Evolutionary conservation across 2,888 invertebrate species (phyloP), one percentile per base, ranked within the genome.

Genomic region (Caenorhabditis auriculariae): DNA sequence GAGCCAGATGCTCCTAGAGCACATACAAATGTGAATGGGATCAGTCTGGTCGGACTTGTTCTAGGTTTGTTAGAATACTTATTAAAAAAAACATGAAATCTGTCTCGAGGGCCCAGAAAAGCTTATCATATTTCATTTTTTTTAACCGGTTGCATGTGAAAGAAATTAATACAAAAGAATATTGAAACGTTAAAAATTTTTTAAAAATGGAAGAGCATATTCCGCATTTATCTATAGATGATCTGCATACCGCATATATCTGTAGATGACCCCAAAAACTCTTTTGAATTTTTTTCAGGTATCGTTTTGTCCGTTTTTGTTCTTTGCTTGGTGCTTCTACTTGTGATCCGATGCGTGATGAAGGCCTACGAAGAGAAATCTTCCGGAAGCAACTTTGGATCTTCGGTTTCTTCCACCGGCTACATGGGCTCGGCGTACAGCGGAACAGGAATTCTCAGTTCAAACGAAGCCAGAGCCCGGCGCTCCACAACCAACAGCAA

Each of bases 261-360:
- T n/a, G n/a, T n/a, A n/a, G n/a, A n/a, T n/a, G n/a, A n/a, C n/a
- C n/a, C n/a, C 23, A 51, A 7, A 15, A 28, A 46, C 17, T 7
- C 27, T 17, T 29, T 32, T 23, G 48, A 46, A 24, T n/a, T 29
- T 1, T 9, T 48, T 69, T 35, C 49, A 75, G 75, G 66, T 7
- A 63, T 70, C 19, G 66, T 75, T 27, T 41, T 70, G 23, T 58
- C 56, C 23, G 53, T 71, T 0, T 47, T 75, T 15, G 63, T 56
- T 0, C 43, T 69, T 23, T 68, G 67, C 19, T 32, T 72, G 3
- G 37, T 69, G 7, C 53, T 74, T 7, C 54, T 74, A 5, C 47
- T 66, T 23, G 45, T 68, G 12, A 66, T 74, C 38, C 52, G 72
- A 35, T 73, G 57, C 44, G 60, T 70, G 38, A 55, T 70, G 39